Percentiles rank a stretch among this genome's conserved stretches.
Conservation (phyloP, 2,888 invertebrate species). For the Schizotus pectinicornis region DNA sequence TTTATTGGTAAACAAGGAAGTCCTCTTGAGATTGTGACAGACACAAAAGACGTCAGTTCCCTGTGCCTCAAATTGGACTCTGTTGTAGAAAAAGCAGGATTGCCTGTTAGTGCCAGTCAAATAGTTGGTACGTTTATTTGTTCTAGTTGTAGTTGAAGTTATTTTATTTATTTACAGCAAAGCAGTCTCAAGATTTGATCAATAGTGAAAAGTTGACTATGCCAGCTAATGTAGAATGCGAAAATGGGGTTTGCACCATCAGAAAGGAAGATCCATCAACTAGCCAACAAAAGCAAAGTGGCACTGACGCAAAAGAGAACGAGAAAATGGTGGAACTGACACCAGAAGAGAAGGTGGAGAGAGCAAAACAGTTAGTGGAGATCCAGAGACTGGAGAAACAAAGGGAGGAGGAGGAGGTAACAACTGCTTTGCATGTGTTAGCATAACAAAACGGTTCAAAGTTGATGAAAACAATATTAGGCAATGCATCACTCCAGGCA, state of each 20-base stretch:
- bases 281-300: constrained; percentile 12
- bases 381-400: constrained; percentile 69
- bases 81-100: constrained; percentile 64
- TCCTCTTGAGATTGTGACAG: constrained; percentile 80
- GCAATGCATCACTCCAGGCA: too few relatives aligned
- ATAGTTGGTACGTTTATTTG: constrained; percentile 5
- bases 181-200: constrained; percentile 38
- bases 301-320: constrained; percentile 12
- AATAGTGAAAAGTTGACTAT: constrained; percentile 34
- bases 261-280: constrained; percentile 28
- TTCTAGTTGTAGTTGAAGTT: constrained; percentile 27
- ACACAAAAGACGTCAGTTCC: constrained; percentile 65
- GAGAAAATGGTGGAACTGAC: constrained; percentile 35
- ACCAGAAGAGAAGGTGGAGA: constrained; percentile 66
- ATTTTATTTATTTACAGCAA: constrained; percentile 10
- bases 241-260: constrained; percentile 61
- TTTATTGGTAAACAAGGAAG: constrained; percentile 85
- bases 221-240: constrained; percentile 59
- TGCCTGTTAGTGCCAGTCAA: constrained; percentile 31
- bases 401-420: constrained; percentile 71
- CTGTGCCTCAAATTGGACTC: constrained; percentile 70
- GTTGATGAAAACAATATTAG: too few relatives aligned
- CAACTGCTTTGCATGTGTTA: neutral
- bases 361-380: constrained; percentile 72
- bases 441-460: neutral